phyloP scores from a whole-genome alignment of 2,797 vertebrate species.

The Pangasius sanitwongsei region DNA sequence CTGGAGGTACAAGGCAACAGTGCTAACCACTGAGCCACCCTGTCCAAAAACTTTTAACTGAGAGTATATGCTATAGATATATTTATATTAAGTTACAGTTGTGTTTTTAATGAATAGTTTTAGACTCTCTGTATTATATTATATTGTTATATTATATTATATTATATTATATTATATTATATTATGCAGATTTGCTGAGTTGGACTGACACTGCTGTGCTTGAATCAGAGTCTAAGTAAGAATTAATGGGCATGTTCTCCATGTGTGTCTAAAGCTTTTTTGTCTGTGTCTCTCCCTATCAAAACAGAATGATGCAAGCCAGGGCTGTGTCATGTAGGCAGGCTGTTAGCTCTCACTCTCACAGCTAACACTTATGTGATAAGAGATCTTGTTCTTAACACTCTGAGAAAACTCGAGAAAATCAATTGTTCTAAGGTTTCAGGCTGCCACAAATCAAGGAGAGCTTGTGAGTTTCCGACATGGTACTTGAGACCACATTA shows the following conservation, averaged over 20 bases:
- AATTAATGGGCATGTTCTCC: not conserved
- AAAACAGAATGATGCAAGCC: slow-evolving; percentile 2
- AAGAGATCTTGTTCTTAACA: slow-evolving; percentile 23
- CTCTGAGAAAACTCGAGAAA: not conserved
- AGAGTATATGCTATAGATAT: not conserved
- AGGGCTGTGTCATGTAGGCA: not conserved
- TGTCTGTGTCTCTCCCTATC: not conserved
- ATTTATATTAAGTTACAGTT: not conserved
- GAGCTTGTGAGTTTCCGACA: not conserved
- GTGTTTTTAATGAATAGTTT: not conserved
- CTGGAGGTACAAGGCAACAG: too few relatives aligned
- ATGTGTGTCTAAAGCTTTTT: not conserved
- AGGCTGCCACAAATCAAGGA: slow-evolving; percentile 4
- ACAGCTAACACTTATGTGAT: slow-evolving; percentile 16
- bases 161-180: not conserved
- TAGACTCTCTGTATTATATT: not conserved
- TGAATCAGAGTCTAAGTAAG: not conserved
- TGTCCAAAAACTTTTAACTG: not conserved
- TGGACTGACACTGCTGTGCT: not conserved
- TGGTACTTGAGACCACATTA: not conserved
- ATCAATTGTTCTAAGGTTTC: slow-evolving; percentile 21
- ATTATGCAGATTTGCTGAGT: not conserved
- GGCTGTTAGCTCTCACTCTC: slow-evolving; percentile 2
- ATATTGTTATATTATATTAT: not conserved
- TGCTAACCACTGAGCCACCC: too few relatives aligned